A percentile compares a stretch with the other conserved stretches of the same genome.
These are phyloP conservation scores for Loriculus beryllinus DNA, from an alignment of 2,797 vertebrate species.

Conservation along the genomic window DNA sequence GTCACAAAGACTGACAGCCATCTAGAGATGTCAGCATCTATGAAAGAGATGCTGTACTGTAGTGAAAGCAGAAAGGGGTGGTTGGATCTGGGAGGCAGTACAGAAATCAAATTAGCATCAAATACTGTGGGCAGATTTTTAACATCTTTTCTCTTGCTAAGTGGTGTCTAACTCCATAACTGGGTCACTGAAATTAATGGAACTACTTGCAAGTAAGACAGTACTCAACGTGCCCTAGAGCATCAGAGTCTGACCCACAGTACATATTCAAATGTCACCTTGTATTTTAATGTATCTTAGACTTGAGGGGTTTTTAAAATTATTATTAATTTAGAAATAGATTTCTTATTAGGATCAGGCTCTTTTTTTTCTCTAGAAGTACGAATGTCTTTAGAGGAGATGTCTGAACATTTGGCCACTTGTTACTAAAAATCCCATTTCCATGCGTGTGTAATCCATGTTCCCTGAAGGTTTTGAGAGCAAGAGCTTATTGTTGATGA, in stretches of 20 bases:
- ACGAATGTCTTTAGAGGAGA: slow-evolving; percentile 31
- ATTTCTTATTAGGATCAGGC: slow-evolving; percentile 5
- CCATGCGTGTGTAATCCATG: slow-evolving; percentile 24
- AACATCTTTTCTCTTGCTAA: slow-evolving; percentile 27
- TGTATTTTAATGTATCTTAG: slow-evolving; percentile 41
- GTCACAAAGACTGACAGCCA: neutral
- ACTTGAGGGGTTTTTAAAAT: neutral
- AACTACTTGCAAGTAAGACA: slow-evolving; percentile 46
- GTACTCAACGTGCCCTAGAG: slow-evolving; percentile 9
- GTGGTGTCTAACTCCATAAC: slow-evolving; percentile 4
- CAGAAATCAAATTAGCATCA: slow-evolving; percentile 53
- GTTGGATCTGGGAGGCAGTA: slow-evolving; percentile 21
- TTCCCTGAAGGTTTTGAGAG: slow-evolving; percentile 47
- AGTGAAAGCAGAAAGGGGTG: neutral
- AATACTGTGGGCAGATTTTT: slow-evolving; percentile 35
- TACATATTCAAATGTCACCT: slow-evolving; percentile 58
- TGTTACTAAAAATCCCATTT: slow-evolving; percentile 61
- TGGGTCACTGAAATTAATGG: slow-evolving; percentile 62
- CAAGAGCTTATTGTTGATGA: slow-evolving; percentile 45
- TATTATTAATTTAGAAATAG: slow-evolving; percentile 53
- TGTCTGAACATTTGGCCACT: slow-evolving; percentile 40
- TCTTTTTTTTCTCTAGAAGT: slow-evolving; percentile 1
- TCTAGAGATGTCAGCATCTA: slow-evolving; percentile 45
- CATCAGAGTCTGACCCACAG: slow-evolving; percentile 29
- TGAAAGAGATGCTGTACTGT: slow-evolving; percentile 14